Conservation (phyloP, 1,140 invertebrate genomes). For the Cephus cinctus region DNA sequence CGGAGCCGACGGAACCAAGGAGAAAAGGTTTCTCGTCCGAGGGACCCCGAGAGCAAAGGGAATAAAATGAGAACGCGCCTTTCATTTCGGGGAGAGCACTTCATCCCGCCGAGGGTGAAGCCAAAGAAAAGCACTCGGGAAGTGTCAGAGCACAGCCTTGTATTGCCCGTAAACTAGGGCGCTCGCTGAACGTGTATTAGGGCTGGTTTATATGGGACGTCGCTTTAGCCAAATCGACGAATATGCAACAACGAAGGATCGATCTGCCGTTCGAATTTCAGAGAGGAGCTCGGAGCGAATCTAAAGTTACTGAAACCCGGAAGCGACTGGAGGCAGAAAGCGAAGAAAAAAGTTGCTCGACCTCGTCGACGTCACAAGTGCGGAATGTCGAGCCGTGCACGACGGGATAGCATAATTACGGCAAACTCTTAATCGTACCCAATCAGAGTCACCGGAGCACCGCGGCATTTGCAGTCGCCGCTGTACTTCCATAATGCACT, state of each 20-base stretch:
- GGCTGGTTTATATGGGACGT: too few species aligned
- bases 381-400: not conserved
- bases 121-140: constrained; percentile 20
- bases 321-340: not conserved
- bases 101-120: constrained; percentile 25
- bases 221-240: constrained; percentile 34
- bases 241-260: constrained; percentile 20
- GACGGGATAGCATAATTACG: not conserved
- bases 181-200: too few species aligned
- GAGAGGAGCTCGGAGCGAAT: not conserved
- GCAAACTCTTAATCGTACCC: not conserved
- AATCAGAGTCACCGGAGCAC: not conserved
- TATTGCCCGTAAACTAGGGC: too few species aligned
- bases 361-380: too few species aligned
- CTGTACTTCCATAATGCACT: not conserved
- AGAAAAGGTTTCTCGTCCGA: too few species aligned
- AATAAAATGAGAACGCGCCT: constrained; percentile 39
- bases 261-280: constrained; percentile 16
- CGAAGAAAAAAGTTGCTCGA: not conserved
- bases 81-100: constrained; percentile 31
- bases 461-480: not conserved
- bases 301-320: not conserved
- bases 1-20: too few species aligned
- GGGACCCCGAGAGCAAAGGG: constrained; percentile 20
- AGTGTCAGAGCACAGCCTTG: too few species aligned